A percentile compares a stretch with the other conserved stretches of the same genome.
Conservation (phyloP, 2,888 invertebrate genomes). For the Perithous albicinctus region DNA sequence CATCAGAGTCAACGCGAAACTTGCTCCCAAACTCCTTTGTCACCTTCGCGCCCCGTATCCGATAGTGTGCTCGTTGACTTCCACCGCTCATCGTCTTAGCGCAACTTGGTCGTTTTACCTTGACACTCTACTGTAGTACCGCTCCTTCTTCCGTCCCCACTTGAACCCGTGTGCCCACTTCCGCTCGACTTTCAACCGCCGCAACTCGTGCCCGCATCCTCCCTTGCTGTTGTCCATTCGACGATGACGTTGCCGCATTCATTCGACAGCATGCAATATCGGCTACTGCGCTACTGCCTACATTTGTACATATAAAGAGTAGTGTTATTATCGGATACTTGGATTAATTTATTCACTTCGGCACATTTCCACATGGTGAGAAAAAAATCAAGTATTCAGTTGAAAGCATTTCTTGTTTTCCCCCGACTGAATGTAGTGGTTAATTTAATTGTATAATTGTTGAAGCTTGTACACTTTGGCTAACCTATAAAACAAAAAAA, state of each 20-base stretch:
- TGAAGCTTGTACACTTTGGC: too few relatives aligned
- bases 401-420: too few relatives aligned
- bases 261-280: neutral
- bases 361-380: too few relatives aligned
- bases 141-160: neutral
- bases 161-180: neutral
- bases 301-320: too few relatives aligned
- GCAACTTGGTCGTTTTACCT: constrained; percentile 21
- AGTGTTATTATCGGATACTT: too few relatives aligned
- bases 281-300: neutral
- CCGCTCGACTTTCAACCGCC: neutral
- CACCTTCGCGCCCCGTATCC: constrained; percentile 44
- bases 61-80: constrained; percentile 43
- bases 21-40: constrained; percentile 54
- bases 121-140: too few relatives aligned
- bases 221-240: neutral
- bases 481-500: too few relatives aligned
- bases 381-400: too few relatives aligned
- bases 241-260: neutral
- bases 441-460: too few relatives aligned
- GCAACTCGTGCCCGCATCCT: neutral
- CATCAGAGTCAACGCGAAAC: constrained; percentile 1
- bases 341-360: too few relatives aligned
- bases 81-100: constrained; percentile 39
- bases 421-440: too few relatives aligned